Evolutionary conservation across 1,140 invertebrate species (phyloP).

Genomic region (Bombus fervidus): DNA sequence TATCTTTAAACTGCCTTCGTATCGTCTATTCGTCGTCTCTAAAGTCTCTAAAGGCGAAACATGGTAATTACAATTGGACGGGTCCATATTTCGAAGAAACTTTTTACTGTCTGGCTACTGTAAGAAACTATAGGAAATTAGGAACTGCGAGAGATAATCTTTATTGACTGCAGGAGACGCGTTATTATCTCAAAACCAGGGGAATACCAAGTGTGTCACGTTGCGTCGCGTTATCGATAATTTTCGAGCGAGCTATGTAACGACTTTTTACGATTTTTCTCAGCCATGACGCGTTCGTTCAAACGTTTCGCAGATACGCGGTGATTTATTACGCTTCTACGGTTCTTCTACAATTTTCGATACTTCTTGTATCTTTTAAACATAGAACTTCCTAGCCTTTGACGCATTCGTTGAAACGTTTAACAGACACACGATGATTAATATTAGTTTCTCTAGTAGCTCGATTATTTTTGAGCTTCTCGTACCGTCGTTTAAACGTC

Average conservation of each 20-base stretch:
- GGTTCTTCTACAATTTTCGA: not conserved
- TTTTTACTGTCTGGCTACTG: not conserved
- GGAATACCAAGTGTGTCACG: conserved; percentile 23
- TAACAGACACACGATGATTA: not conserved
- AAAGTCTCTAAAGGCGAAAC: not conserved
- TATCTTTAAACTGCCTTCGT: not conserved
- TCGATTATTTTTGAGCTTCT: too few species aligned
- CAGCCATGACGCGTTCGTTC: too few species aligned
- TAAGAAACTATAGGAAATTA: not conserved
- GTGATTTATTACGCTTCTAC: not conserved
- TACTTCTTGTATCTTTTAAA: not conserved
- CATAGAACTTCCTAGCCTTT: too few species aligned
- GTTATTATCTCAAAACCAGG: conserved; percentile 32
- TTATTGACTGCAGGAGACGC: conserved; percentile 13
- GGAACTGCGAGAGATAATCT: conserved; percentile 14
- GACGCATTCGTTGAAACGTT: not conserved
- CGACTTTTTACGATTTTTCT: conserved; percentile 6
- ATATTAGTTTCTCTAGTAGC: not conserved
- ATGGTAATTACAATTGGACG: conserved; percentile 7
- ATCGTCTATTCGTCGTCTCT: not conserved
- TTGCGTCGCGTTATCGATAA: conserved; percentile 20
- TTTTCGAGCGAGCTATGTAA: conserved; percentile 1
- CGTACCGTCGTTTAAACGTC: too few species aligned
- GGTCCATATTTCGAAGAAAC: not conserved
- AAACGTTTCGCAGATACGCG: not conserved